Conservation (phyloP, 2,797 vertebrate species). For the Pseudopleuronectes americanus region DNA sequence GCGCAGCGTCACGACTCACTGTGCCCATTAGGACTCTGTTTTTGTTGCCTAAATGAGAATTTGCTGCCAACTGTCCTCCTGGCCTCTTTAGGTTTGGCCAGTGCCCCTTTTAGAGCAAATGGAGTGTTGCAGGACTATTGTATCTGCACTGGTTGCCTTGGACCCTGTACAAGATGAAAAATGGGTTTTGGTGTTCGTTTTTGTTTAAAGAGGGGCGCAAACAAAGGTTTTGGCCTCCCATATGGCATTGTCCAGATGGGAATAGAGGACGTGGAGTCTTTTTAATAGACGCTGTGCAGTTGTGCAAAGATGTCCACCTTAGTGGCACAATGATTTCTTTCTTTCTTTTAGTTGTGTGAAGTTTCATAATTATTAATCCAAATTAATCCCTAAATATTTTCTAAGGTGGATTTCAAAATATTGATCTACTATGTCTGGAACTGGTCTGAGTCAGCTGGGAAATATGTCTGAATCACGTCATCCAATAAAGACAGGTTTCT, state of each 20-base stretch:
- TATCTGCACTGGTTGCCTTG: conserved; percentile 32
- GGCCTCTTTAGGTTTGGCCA: conserved; percentile 59
- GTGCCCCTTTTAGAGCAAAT: conserved; percentile 55
- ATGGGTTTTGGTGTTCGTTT: conserved; percentile 1
- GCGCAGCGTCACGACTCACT: conserved; percentile 47
- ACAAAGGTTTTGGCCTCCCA: conserved; percentile 43
- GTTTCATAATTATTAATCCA: not conserved
- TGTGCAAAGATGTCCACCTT: conserved; percentile 36
- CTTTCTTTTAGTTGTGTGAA: too few relatives aligned
- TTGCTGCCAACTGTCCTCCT: conserved; percentile 54
- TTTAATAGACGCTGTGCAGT: conserved; percentile 45
- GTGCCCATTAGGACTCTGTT: conserved; percentile 63
- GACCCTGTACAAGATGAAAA: conserved; percentile 27
- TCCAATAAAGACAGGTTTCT: conserved; percentile 22
- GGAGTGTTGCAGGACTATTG: conserved; percentile 47
- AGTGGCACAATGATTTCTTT: conserved; percentile 25
- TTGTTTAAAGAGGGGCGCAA: conserved; percentile 25
- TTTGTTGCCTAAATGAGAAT: conserved; percentile 64
- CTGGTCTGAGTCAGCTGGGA: conserved; percentile 49
- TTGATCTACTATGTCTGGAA: conserved; percentile 39
- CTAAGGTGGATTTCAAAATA: conserved; percentile 1
- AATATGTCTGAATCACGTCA: conserved; percentile 57
- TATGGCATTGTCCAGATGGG: conserved; percentile 42
- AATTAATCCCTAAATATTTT: not conserved
- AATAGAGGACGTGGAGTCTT: conserved; percentile 36